Evolutionary conservation across 2,797 vertebrate genomes (phyloP).

Genomic region (Glossophaga mutica): DNA sequence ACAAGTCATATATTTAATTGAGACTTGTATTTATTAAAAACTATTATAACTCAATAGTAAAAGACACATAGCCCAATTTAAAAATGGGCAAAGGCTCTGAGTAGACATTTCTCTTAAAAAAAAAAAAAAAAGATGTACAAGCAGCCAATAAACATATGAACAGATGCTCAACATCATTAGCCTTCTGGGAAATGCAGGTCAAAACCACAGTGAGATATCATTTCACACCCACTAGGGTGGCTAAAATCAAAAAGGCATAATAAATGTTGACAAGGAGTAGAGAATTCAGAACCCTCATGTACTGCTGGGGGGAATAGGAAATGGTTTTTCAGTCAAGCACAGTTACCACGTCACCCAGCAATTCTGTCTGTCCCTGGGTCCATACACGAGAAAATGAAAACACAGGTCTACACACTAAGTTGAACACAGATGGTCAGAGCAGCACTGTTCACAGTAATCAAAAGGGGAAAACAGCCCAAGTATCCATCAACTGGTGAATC

Average conservation of each 20-base stretch:
- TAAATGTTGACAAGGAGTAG: background rate
- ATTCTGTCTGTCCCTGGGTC: background rate
- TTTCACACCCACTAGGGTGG: background rate
- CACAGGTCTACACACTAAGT: background rate
- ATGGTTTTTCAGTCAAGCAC: background rate
- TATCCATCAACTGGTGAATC: background rate
- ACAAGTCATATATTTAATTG: background rate
- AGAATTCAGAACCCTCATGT: background rate
- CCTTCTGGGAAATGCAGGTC: slow-evolving; percentile 6
- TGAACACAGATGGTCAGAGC: background rate
- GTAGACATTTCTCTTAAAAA: background rate
- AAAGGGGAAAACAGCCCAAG: background rate
- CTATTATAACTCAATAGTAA: background rate
- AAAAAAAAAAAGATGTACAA: background rate
- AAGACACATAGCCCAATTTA: background rate
- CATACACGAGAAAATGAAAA: background rate
- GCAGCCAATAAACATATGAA: background rate
- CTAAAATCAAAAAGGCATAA: background rate
- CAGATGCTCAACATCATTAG: background rate
- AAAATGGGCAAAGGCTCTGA: background rate
- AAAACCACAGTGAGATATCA: background rate
- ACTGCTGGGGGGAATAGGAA: background rate
- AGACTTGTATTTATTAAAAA: background rate
- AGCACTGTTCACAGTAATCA: background rate
- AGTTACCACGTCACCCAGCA: background rate